Percentiles rank a stretch among this genome's conserved stretches.
Evolutionary conservation across 1,140 invertebrate species (phyloP).

Genomic region (Drosophila nasuta): DNA sequence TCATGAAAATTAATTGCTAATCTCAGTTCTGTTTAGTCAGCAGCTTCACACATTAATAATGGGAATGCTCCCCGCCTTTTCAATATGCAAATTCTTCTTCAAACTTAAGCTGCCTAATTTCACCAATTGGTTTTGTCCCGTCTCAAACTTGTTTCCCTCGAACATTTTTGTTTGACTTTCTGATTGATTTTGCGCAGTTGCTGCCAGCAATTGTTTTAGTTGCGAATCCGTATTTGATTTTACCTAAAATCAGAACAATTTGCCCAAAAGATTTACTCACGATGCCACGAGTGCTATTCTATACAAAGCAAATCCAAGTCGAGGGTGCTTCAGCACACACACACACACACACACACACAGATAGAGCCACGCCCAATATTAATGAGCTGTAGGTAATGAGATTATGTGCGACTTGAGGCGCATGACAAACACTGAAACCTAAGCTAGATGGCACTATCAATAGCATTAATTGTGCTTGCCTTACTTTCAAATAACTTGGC

Average conservation of each 20-base stretch:
- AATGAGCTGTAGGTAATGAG: conserved; percentile 5
- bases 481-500: not conserved
- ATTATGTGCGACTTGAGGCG: not conserved
- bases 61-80: not conserved
- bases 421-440: not conserved
- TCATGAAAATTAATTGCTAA: conserved; percentile 76
- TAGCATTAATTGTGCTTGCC: not conserved
- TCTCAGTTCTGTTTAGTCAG: conserved; percentile 51
- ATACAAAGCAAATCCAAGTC: not conserved
- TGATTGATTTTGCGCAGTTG: conserved; percentile 60
- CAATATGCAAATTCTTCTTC: conserved; percentile 64
- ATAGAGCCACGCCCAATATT: not conserved
- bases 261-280: conserved; percentile 17
- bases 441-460: not conserved
- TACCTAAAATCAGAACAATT: conserved; percentile 2
- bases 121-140: conserved; percentile 24
- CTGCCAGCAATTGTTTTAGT: conserved; percentile 27
- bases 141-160: conserved; percentile 5
- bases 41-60: conserved; percentile 42
- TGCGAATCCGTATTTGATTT: conserved; percentile 19
- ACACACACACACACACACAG: not conserved
- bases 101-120: conserved; percentile 38
- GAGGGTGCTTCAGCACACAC: not conserved
- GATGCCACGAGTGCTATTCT: not conserved
- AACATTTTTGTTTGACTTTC: conserved; percentile 63